Evolutionary conservation across 2,797 vertebrate species (phyloP), one percentile per base, ranked within the genome.

Genomic region (Peromyscus eremicus): DNA sequence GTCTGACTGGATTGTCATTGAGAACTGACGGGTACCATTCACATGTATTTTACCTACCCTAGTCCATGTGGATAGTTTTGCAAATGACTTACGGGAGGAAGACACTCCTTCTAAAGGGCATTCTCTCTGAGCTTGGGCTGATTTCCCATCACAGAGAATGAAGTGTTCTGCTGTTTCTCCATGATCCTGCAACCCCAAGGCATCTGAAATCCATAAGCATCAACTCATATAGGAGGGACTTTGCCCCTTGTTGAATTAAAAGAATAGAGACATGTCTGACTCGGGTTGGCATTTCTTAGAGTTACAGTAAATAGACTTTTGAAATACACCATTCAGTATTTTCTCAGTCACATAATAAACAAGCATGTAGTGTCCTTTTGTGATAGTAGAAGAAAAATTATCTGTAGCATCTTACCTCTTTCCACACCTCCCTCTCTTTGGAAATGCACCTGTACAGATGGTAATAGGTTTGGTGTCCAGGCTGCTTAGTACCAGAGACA

Each of bases 91-190:
- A 77, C 49, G 94, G 7, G 25, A 95, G 43, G 73, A 92, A 12
- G 49, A 60, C n/a, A 70, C 43, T 86, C 88, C 23, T 89, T 94
- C 89, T 73, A 68, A 87, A 88, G 55, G 55, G 62, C 16, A 70
- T 79, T 96, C 49, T 92, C 92, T 96, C 66, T 92, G 57, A 89
- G 34, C 5, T 2, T 62, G 57, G 46, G 37, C 14, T 92, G 83
- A 86, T 96, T 68, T 79, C 85, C 82, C 46, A 90, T 87, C 66
- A 95, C 82, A 96, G 92, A 94, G 82, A 95, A 91, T 64, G 25
- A 88, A 88, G 49, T 40, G 25, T 94, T 89, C 64, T 97, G n/a
- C 46, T 52, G 1, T 92, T 92, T 89, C 75, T 76, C 68, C 80
- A 57, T 43, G 80, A 80, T 81, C 57, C 23, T 79, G 66, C 34